These are phyloP conservation scores for Anniella stebbinsi DNA, from an alignment of 2,797 vertebrate species.

Conservation along the genomic window DNA sequence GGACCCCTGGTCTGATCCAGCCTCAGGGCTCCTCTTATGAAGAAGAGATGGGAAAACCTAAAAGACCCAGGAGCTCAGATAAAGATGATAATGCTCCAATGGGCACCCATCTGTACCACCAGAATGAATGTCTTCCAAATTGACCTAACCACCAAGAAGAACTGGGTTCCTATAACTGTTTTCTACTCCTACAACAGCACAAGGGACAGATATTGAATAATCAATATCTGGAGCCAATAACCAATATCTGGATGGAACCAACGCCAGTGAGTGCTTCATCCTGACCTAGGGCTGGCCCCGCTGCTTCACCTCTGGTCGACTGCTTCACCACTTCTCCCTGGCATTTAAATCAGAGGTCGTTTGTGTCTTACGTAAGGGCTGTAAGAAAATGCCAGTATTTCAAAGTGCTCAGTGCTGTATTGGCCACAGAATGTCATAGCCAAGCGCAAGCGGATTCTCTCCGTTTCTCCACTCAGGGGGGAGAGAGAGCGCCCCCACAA, in stretches of 20 bases:
- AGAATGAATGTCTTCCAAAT: slow-evolving; percentile 99
- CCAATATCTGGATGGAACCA: slow-evolving; percentile 96
- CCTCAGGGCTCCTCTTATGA: too few relatives aligned
- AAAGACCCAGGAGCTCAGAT: too few relatives aligned
- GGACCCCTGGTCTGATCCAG: too few relatives aligned
- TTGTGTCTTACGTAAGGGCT: neutral
- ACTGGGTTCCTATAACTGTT: slow-evolving; percentile 96
- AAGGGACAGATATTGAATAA: slow-evolving; percentile 96
- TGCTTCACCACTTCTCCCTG: too few relatives aligned
- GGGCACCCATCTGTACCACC: slow-evolving; percentile 94
- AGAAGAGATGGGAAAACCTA: too few relatives aligned
- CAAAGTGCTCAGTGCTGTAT: neutral
- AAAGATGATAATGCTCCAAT: too few relatives aligned
- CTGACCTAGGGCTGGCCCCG: too few relatives aligned
- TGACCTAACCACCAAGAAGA: slow-evolving; percentile 97
- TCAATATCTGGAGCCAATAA: too few relatives aligned
- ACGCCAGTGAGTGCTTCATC: slow-evolving; percentile 73
- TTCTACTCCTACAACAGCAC: slow-evolving; percentile 98
- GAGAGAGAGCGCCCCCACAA: neutral
- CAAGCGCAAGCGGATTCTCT: neutral
- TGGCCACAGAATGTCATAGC: neutral
- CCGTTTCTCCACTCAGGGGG: neutral
- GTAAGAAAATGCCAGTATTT: accelerated
- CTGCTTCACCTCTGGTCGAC: too few relatives aligned
- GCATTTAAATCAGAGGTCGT: accelerated